A percentile compares a stretch with the other conserved stretches of the same genome.
Evolutionary conservation across 2,888 invertebrate species (phyloP).

Genomic region (Stictocephala bisonia): DNA sequence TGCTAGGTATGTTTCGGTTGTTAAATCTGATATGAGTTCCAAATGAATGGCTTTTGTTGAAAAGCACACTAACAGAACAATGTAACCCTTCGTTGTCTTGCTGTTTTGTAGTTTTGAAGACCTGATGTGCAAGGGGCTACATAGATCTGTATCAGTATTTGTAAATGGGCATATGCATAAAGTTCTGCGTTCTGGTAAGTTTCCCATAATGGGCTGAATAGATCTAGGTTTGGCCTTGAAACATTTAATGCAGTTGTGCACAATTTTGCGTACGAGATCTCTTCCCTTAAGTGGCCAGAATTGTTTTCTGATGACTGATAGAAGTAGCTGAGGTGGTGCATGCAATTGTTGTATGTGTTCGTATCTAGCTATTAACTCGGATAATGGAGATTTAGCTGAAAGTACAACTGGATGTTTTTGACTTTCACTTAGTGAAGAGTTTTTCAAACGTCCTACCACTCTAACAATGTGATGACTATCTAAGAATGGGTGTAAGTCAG

Average conservation of each 20-base stretch:
- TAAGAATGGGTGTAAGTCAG: constrained; percentile 29
- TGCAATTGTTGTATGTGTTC: background rate
- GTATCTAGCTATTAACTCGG: background rate
- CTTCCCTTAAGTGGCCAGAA: background rate
- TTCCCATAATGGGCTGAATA: background rate
- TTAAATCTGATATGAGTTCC: too few relatives aligned
- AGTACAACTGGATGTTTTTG: constrained; percentile 19
- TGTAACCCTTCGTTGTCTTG: too few relatives aligned
- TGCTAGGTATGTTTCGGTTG: too few relatives aligned
- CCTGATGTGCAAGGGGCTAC: too few relatives aligned
- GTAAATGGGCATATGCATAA: too few relatives aligned
- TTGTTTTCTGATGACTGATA: background rate
- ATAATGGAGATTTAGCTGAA: background rate
- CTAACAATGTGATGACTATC: constrained; percentile 2
- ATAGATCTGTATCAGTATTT: too few relatives aligned
- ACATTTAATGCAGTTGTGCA: background rate
- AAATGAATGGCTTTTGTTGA: too few relatives aligned
- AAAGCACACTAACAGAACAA: too few relatives aligned
- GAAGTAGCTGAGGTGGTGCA: background rate
- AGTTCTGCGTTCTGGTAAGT: background rate
- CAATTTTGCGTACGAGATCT: background rate
- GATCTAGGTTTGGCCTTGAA: background rate
- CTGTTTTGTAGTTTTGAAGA: too few relatives aligned
- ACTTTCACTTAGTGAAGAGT: background rate
- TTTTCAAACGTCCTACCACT: constrained; percentile 36